Evolutionary conservation across 2,888 invertebrate genomes (phyloP).

Genomic region (Dysmachus trigonus): DNA sequence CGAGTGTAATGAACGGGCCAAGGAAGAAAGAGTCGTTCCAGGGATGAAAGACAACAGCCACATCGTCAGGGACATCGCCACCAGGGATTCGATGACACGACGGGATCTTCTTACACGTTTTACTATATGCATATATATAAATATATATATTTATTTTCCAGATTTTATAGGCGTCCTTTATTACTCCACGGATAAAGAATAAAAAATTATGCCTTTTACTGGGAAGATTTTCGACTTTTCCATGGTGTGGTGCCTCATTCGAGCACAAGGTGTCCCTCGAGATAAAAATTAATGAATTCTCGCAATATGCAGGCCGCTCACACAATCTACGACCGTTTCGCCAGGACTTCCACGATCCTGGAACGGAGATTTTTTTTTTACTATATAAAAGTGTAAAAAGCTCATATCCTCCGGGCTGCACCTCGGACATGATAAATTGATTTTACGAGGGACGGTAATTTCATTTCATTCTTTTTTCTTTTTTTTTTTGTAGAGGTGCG

Average conservation of each 20-base stretch:
- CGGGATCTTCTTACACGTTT: background rate
- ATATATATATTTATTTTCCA: too few relatives aligned
- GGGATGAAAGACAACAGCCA: background rate
- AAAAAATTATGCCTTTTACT: background rate
- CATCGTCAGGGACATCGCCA: background rate
- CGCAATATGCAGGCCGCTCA: background rate
- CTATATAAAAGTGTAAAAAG: background rate
- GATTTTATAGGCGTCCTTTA: constrained; percentile 13
- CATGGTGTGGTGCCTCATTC: background rate
- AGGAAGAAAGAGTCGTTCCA: background rate
- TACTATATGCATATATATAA: too few relatives aligned
- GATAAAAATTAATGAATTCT: constrained; percentile 29
- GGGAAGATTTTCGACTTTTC: background rate
- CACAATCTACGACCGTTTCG: background rate
- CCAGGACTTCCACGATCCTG: background rate
- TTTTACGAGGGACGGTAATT: background rate
- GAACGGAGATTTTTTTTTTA: background rate
- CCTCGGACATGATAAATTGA: background rate
- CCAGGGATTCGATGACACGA: background rate
- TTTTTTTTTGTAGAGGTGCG: background rate
- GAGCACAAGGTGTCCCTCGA: constrained; percentile 2
- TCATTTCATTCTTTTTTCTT: too few relatives aligned
- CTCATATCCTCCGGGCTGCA: background rate
- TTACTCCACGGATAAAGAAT: background rate
- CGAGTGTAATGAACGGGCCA: background rate